phyloP scores from a whole-genome alignment of 2,797 vertebrate genomes.

The Trachurus trachurus region DNA sequence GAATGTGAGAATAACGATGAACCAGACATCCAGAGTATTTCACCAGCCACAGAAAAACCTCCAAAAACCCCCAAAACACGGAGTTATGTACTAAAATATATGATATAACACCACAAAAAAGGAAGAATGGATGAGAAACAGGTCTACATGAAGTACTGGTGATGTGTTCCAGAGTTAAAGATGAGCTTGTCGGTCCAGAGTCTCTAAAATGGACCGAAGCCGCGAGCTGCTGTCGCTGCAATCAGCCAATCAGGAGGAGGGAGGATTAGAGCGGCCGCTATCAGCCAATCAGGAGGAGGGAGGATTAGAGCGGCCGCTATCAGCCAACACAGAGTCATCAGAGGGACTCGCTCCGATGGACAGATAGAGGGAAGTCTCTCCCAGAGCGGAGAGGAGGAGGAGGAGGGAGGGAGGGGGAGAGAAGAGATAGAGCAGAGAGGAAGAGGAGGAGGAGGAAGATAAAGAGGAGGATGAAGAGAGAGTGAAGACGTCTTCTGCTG shows the following conservation, averaged over 20 bases:
- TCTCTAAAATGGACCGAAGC: no score
- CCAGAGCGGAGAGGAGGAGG: constrained; percentile 3
- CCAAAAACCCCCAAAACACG: no score
- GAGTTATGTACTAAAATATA: no score
- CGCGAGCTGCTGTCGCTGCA: neutral
- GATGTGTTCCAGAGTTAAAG: no score
- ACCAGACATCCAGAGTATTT: neutral
- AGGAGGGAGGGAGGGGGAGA: neutral
- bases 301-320: constrained; percentile 4
- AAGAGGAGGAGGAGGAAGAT: constrained; percentile 13
- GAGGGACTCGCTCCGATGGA: constrained; percentile 17
- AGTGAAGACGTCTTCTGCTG: neutral
- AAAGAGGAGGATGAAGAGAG: constrained; percentile 9
- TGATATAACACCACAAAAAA: no score
- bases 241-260: no score
- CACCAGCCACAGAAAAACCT: no score
- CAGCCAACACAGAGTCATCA: constrained; percentile 33
- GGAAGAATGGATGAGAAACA: no score
- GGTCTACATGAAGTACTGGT: no score
- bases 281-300: neutral
- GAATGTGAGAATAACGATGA: neutral
- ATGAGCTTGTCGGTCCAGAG: no score
- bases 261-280: neutral
- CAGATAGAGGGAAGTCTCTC: constrained; percentile 5
- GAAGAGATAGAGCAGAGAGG: constrained; percentile 24